Evolutionary conservation across 2,113 vertebrate genomes (phyloP), one percentile per base, ranked within the genome.

Genomic region (Poicephalus meyeri): DNA sequence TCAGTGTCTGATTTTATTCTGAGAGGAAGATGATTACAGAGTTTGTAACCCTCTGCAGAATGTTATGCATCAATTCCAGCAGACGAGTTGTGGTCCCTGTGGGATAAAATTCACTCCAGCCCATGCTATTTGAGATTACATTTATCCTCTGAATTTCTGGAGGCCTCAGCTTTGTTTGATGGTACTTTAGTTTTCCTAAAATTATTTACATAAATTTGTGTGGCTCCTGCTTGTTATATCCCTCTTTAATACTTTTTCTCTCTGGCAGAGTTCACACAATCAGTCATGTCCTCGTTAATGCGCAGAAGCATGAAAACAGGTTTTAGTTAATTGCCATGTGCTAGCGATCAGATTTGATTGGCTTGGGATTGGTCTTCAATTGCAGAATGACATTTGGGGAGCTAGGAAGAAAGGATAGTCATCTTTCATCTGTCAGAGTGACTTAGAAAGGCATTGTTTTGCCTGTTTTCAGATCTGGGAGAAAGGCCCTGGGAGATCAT

Each of bases 281-380:
- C 55, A 76, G 0, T 94, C 77, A 65, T 63, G 29, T 88, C 47
- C 72, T 47, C 39, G 21, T 88, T 91, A 93, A 93, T 72, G 88
- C 80, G 71, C 7, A 69, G 88, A 85, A 49, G 53, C 90, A 77
- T 77, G 86, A 88, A 82, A 94, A 65, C 56, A 82, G 60, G 73
- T 93, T 93, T 91, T 56, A 95, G n/a, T 96, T 95, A 72, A 94
- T 84, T 88, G 83, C 70, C 56, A 65, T 47, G 9, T 80, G 91
- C 44, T 79, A 89, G 49, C 83, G 92, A 87, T 95, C 69, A 93
- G 50, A 26, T 93, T 82, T 46, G 78, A 87, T 83, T 93, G 46
- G 44, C 68, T 89, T 86, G 60, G 47, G 64, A 80, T 79, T 85
- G 73, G 70, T 72, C 80, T 89, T 95, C 77, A 89, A 20, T 50